phyloP scores from a whole-genome alignment of 2,113 vertebrate species.

The Elaphurus davidianus region DNA sequence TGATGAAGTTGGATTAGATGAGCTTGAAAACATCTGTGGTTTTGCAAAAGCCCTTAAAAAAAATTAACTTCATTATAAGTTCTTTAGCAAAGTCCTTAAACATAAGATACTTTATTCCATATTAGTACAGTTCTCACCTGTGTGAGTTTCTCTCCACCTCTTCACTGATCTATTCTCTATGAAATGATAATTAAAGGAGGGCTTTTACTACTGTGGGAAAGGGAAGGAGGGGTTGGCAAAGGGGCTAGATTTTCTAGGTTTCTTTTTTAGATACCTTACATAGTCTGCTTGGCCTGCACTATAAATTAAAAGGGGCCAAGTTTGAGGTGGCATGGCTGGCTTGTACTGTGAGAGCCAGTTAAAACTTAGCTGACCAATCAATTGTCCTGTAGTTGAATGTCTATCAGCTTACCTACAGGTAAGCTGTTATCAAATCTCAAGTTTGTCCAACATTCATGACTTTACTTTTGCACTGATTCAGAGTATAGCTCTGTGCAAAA shows the following conservation, averaged over 20 bases:
- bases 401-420: neutral
- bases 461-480: neutral
- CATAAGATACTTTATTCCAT: neutral
- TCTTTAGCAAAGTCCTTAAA: neutral
- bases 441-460: neutral
- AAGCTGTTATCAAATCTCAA: neutral
- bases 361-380: neutral
- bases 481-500: neutral
- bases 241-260: neutral
- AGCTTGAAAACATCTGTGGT: neutral
- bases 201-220: neutral
- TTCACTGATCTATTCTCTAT: neutral
- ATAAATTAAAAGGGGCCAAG: neutral
- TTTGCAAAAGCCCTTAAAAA: neutral
- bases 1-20: neutral
- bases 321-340: neutral
- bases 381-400: neutral
- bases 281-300: neutral
- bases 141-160: neutral
- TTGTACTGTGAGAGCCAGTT: neutral
- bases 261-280: neutral
- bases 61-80: neutral
- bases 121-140: neutral
- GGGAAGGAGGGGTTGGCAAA: neutral
- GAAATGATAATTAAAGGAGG: neutral